Evolutionary conservation across 2,797 vertebrate species (phyloP).

Genomic region (Cynodonichthys magdalenae): DNA sequence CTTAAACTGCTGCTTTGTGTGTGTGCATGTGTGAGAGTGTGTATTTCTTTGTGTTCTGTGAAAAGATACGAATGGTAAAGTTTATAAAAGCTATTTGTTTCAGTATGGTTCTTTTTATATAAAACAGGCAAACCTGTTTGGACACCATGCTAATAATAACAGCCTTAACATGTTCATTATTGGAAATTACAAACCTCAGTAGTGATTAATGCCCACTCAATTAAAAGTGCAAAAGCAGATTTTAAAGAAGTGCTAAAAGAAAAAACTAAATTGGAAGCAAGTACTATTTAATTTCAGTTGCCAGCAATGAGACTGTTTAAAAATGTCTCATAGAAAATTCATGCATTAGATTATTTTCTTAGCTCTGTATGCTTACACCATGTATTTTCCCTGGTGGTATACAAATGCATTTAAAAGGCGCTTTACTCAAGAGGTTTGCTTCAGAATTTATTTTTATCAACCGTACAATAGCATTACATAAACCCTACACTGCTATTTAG

Average conservation of each 20-base stretch:
- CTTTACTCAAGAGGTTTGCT: constrained; percentile 5
- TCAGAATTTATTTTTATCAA: constrained; percentile 9
- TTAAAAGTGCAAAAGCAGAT: not conserved
- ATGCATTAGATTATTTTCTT: not conserved
- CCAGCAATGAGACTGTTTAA: not conserved
- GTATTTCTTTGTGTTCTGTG: not conserved
- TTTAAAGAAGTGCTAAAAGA: not conserved
- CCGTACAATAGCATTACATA: not conserved
- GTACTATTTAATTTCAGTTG: constrained; percentile 1
- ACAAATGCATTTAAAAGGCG: not conserved
- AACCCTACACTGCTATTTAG: not conserved
- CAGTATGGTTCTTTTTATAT: constrained; percentile 1
- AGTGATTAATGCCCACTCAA: not conserved
- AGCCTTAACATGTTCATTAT: not conserved
- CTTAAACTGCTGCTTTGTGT: constrained; percentile 16
- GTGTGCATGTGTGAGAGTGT: not conserved
- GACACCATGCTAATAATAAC: not conserved
- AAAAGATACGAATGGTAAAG: constrained; percentile 7
- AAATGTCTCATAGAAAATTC: not conserved
- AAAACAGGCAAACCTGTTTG: not conserved
- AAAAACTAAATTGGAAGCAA: not conserved
- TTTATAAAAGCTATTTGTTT: constrained; percentile 20
- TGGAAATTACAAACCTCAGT: not conserved
- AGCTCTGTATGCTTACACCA: not conserved
- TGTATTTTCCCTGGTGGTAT: not conserved